phyloP scores from a whole-genome alignment of 2,797 vertebrate genomes.

The Melanotaenia maccullochi region DNA sequence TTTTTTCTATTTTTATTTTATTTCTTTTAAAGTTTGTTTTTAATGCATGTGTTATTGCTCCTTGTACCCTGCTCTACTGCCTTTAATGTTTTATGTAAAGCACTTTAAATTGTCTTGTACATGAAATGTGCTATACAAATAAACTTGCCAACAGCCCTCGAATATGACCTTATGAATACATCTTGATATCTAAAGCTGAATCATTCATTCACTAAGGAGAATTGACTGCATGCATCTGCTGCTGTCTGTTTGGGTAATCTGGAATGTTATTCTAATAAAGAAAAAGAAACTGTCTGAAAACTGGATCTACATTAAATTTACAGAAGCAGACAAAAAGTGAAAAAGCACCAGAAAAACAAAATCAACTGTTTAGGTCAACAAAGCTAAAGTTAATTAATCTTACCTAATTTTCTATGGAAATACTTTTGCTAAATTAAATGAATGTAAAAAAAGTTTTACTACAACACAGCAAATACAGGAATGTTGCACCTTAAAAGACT shows the following conservation, averaged over 20 bases:
- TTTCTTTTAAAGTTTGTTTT: too few species aligned
- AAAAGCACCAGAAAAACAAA: background rate
- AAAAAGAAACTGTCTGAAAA: background rate
- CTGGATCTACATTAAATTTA: background rate
- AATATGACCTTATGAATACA: too few species aligned
- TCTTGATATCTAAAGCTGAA: background rate
- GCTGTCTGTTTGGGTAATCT: too few species aligned
- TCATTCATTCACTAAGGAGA: background rate
- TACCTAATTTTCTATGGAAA: background rate
- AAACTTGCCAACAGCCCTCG: too few species aligned
- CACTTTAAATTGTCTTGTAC: too few species aligned
- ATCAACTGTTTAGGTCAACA: background rate
- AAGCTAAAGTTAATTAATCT: background rate
- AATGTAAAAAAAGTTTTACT: background rate
- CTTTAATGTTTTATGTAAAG: too few species aligned
- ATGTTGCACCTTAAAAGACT: background rate
- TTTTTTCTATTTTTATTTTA: too few species aligned
- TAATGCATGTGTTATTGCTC: too few species aligned
- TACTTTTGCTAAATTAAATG: background rate
- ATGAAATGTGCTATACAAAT: too few species aligned
- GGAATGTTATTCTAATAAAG: too few species aligned
- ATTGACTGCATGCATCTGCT: too few species aligned
- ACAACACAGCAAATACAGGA: background rate
- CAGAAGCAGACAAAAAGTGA: background rate
- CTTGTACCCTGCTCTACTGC: too few species aligned